Conservation (phyloP, 92 coral and sea anemone genomes). For the Actinernus sp. region DNA sequence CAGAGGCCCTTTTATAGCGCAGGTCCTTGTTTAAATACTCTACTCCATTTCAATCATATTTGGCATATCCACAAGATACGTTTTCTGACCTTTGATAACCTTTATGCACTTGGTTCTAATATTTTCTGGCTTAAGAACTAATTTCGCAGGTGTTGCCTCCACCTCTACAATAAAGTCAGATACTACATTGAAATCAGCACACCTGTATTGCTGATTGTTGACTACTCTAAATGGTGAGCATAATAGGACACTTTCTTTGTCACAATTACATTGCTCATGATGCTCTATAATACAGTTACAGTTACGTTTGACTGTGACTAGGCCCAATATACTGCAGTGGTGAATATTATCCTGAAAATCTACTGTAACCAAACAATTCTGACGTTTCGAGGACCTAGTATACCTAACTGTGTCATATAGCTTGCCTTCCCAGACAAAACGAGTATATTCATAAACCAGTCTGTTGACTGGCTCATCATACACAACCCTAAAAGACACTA, state of each 20-base stretch:
- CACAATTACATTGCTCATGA: slow-evolving; percentile 15
- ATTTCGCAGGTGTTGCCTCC: not conserved
- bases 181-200: slow-evolving; percentile 5
- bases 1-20: no score
- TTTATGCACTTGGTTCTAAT: slow-evolving; percentile 7
- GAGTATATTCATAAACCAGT: no score
- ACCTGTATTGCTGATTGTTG: slow-evolving; percentile 2
- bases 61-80: no score
- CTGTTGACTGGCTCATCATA: no score
- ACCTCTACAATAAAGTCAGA: slow-evolving; percentile 10
- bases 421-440: slow-evolving; percentile 12
- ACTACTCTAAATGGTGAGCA: not conserved
- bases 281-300: not conserved
- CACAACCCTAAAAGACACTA: no score
- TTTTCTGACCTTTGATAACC: slow-evolving; percentile 5
- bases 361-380: slow-evolving; percentile 7
- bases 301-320: not conserved
- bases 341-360: not conserved
- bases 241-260: not conserved
- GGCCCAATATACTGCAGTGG: not conserved
- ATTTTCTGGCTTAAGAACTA: slow-evolving; percentile 1
- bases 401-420: slow-evolving; percentile 11
- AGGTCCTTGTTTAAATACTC: no score
- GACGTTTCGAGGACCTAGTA: slow-evolving; percentile 10
- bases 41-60: no score